These are phyloP conservation scores for Neuroterus valhalla DNA, from an alignment of 1,140 invertebrate species.

Conservation along the genomic window DNA sequence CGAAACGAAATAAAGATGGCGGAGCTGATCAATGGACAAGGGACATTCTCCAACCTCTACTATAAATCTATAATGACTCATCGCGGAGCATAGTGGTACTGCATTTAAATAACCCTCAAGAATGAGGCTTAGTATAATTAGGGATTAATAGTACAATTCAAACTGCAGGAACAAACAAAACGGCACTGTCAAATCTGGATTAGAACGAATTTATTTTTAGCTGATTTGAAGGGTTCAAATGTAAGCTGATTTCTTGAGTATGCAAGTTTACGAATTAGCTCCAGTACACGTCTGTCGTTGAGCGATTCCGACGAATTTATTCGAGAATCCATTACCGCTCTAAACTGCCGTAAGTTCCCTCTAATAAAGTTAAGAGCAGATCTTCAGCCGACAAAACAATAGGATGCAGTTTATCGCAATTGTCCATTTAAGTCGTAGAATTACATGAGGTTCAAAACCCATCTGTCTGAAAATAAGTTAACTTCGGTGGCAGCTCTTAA, in stretches of 20 bases:
- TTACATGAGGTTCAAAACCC: slow-evolving; percentile 1
- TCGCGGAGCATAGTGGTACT: too few relatives aligned
- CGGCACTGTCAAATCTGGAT: neutral
- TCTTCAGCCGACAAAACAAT: neutral
- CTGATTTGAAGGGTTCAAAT: neutral
- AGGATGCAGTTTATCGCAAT: neutral
- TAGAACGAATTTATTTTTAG: neutral
- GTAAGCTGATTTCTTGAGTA: slow-evolving; percentile 6
- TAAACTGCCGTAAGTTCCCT: neutral
- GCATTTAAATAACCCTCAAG: too few relatives aligned
- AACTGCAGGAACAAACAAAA: too few relatives aligned
- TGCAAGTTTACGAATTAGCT: slow-evolving; percentile 2
- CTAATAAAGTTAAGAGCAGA: slow-evolving; percentile 2
- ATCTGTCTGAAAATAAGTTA: neutral
- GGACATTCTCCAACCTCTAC: too few relatives aligned
- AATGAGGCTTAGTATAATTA: too few relatives aligned
- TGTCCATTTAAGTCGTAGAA: neutral
- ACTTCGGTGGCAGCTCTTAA: slow-evolving; percentile 41
- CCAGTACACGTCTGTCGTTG: neutral
- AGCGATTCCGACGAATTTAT: neutral
- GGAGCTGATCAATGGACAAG: too few relatives aligned
- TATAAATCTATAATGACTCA: too few relatives aligned
- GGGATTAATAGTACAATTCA: too few relatives aligned
- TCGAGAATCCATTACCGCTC: neutral
- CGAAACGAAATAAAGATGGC: too few relatives aligned